These are phyloP conservation scores for Xestobium rufovillosum DNA, from an alignment of 2,888 invertebrate genomes.

Conservation along the genomic window DNA sequence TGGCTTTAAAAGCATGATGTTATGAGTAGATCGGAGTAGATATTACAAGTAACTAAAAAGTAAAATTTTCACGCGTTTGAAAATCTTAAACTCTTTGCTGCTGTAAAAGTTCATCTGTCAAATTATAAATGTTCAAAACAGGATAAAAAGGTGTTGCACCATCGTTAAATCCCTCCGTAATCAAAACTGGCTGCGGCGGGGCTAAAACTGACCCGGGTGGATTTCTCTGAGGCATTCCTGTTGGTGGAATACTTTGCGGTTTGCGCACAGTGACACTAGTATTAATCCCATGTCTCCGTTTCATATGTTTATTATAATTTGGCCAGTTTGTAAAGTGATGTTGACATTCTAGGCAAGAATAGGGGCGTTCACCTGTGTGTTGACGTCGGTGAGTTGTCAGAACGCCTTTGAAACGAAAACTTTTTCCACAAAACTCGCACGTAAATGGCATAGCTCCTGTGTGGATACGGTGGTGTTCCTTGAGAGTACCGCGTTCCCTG, in stretches of 20 bases:
- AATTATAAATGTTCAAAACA: slow-evolving; percentile 37
- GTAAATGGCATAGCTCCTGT: slow-evolving; percentile 72
- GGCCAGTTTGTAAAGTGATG: slow-evolving; percentile 76
- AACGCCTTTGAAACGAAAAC: slow-evolving; percentile 69
- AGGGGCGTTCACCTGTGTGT: slow-evolving; percentile 65
- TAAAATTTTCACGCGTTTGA: too few relatives aligned
- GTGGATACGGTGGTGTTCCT: slow-evolving; percentile 68
- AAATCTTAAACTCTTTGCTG: too few relatives aligned
- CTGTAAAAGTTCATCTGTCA: slow-evolving; percentile 36
- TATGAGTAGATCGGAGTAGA: too few relatives aligned
- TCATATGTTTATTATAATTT: slow-evolving; percentile 78
- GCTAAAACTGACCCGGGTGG: slow-evolving; percentile 42
- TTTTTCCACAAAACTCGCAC: slow-evolving; percentile 68
- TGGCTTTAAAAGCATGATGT: too few relatives aligned
- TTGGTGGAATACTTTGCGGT: slow-evolving; percentile 42
- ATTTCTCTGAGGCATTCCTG: slow-evolving; percentile 42
- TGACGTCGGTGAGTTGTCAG: slow-evolving; percentile 66
- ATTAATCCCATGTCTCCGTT: slow-evolving; percentile 57
- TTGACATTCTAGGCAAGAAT: slow-evolving; percentile 64
- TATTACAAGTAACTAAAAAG: too few relatives aligned
- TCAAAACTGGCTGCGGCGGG: slow-evolving; percentile 31
- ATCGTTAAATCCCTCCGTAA: slow-evolving; percentile 23
- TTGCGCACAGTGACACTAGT: slow-evolving; percentile 43
- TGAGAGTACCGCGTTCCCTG: slow-evolving; percentile 62
- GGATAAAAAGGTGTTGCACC: slow-evolving; percentile 34